phyloP scores from a whole-genome alignment of 2,888 invertebrate species.

The Morpho deidamia region DNA sequence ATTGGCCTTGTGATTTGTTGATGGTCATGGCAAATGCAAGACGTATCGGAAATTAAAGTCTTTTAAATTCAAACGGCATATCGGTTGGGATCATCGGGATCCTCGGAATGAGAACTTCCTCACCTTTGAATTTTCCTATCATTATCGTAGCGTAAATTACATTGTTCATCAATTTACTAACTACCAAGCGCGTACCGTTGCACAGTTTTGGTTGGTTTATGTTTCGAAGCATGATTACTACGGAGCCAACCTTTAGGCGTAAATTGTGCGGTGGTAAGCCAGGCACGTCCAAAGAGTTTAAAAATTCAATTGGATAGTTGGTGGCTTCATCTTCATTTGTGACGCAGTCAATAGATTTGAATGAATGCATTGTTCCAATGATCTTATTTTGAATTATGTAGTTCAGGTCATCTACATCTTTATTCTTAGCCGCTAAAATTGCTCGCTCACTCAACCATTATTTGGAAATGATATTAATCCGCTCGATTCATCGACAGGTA shows the following conservation, averaged over 20 bases:
- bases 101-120: conserved; percentile 11
- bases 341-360: neutral
- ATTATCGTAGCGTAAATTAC: neutral
- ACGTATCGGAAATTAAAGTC: conserved; percentile 25
- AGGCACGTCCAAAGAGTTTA: conserved; percentile 1
- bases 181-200: neutral
- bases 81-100: neutral
- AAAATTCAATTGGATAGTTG: neutral
- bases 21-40: no score
- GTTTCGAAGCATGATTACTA: neutral
- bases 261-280: conserved; percentile 4
- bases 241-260: neutral
- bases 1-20: conserved; percentile 21
- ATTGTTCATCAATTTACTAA: no score
- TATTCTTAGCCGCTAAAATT: conserved; percentile 41
- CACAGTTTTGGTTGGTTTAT: neutral
- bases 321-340: conserved; percentile 1
- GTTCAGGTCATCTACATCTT: conserved; percentile 38
- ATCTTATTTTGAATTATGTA: conserved; percentile 34
- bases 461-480: conserved; percentile 39
- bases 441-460: conserved; percentile 30
- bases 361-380: conserved; percentile 12
- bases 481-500: conserved; percentile 34
- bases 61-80: conserved; percentile 11
- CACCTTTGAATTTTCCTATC: conserved; percentile 10